These are phyloP conservation scores for Drosophila ezoana DNA, from an alignment of 2,888 invertebrate genomes.

Conservation along the genomic window DNA sequence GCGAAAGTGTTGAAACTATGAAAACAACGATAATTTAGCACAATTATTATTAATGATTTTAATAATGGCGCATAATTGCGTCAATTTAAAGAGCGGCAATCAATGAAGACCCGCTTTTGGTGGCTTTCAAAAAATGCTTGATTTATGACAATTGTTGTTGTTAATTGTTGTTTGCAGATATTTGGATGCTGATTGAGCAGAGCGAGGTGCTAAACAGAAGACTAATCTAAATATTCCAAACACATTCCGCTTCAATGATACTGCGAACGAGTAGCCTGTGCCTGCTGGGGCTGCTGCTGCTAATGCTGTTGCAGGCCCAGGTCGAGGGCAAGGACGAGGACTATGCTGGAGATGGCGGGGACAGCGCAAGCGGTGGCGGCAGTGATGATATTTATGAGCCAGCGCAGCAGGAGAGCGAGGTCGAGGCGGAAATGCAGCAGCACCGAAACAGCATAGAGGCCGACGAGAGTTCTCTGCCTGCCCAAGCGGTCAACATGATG, in stretches of 20 bases:
- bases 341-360: conserved; percentile 29
- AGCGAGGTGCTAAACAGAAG: conserved; percentile 13
- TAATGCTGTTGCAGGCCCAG: conserved; percentile 32
- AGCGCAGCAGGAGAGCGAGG: conserved; percentile 63
- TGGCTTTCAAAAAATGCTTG: conserved; percentile 62
- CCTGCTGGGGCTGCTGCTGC: conserved; percentile 42
- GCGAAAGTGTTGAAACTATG: conserved; percentile 68
- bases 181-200: conserved; percentile 26
- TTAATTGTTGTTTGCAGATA: conserved; percentile 46
- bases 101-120: conserved; percentile 52
- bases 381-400: conserved; percentile 74
- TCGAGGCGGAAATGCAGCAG: conserved; percentile 57
- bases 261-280: conserved; percentile 57
- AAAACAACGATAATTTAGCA: conserved; percentile 43
- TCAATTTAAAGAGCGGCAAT: conserved; percentile 64
- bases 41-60: conserved; percentile 46
- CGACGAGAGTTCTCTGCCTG: conserved; percentile 30
- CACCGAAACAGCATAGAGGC: conserved; percentile 61
- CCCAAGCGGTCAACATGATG: conserved; percentile 26
- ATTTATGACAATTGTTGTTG: conserved; percentile 38
- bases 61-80: conserved; percentile 68
- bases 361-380: conserved; percentile 1
- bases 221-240: conserved; percentile 6
- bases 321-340: conserved; percentile 49
- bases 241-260: conserved; percentile 51